Evolutionary conservation across 2,113 vertebrate species (phyloP), one percentile per base, ranked within the genome.

Genomic region (Shinisaurus crocodilurus): DNA sequence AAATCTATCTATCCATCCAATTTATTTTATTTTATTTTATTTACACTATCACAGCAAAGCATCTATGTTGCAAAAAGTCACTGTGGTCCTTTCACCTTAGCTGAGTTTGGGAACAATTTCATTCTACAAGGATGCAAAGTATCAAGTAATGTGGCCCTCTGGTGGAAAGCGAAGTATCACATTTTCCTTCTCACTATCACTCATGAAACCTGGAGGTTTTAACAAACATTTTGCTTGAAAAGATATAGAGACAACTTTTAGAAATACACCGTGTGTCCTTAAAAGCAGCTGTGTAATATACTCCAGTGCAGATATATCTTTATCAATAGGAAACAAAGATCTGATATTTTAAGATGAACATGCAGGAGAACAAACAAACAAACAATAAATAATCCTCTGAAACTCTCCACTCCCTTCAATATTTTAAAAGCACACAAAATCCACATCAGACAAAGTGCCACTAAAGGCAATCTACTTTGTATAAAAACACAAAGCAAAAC

Each of bases 81-180:
- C 95, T 91, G 91, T 92, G 94, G 87, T 95, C 92, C 90, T 95
- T 96, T 96, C 96, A 96, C 94, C 95, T 97, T 95, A 97, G 95
- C 95, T 96, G 89, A 89, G 95, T 96, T 95, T 97, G 95, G 92
- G 95, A 95, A 95, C 94, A 96, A 96, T 90, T 97, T 96, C 97
- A 92, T 50, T 76, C 95, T 95, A 95, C 86, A 90, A 96, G 89
- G 20, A 43, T 93, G 94, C 94, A 0, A 97, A 97, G 96, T 96
- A 96, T 98, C 97, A 98, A 98, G 97, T 98, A 98, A 98, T 98
- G 98, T 98, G 98, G 99, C 99, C 99, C 99, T 99, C 99, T 99
- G 98, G 98, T 99, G 99, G 98, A 98, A 97, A 97, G 94, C 95
- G 89, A 95, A 29, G 97, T 94, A 97, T 91, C 96, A 95, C 60